These are phyloP conservation scores for Columba guinea DNA, from an alignment of 2,797 vertebrate species.

Conservation along the genomic window DNA sequence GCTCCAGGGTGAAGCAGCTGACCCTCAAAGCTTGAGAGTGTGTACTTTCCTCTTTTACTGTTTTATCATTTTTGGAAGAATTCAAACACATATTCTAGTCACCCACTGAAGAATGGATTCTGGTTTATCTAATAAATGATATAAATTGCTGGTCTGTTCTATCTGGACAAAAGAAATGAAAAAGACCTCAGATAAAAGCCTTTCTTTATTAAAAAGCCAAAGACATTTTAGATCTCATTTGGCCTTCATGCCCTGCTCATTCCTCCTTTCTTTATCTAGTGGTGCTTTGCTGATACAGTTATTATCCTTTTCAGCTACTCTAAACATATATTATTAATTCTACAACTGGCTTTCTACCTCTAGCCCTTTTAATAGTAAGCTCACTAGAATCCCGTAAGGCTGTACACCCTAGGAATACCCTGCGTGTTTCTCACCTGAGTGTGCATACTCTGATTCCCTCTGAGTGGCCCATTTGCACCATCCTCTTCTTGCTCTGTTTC, in stretches of 20 bases:
- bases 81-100: slow-evolving; percentile 43
- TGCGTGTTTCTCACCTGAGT: neutral
- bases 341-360: neutral
- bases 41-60: neutral
- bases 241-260: slow-evolving; percentile 32
- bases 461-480: neutral
- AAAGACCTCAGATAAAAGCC: slow-evolving; percentile 59
- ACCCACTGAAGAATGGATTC: slow-evolving; percentile 36
- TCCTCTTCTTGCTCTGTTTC: neutral
- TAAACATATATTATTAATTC: slow-evolving; percentile 38
- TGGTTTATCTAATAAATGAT: slow-evolving; percentile 58
- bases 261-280: slow-evolving; percentile 12
- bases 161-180: slow-evolving; percentile 53
- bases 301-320: slow-evolving; percentile 30
- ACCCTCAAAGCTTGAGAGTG: neutral
- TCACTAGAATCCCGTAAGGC: neutral
- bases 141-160: slow-evolving; percentile 45
- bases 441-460: neutral
- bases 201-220: slow-evolving; percentile 35
- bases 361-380: neutral
- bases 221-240: slow-evolving; percentile 48
- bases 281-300: slow-evolving; percentile 24
- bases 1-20: neutral
- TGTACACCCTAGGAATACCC: neutral
- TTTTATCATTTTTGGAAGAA: slow-evolving; percentile 16